Evolutionary conservation across 2,888 invertebrate species (phyloP).

Genomic region (Limenitis camilla): DNA sequence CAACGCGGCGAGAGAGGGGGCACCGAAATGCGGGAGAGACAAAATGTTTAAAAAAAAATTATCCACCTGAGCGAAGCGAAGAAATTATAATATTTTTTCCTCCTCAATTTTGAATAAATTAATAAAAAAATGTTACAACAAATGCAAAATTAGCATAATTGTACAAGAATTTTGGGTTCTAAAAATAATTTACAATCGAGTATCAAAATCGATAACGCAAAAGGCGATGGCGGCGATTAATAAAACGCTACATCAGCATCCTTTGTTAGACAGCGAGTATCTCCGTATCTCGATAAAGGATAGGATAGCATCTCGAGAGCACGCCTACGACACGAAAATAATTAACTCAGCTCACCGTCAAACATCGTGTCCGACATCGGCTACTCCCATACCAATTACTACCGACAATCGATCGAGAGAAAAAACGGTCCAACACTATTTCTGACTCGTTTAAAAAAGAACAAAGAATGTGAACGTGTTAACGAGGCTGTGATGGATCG

Average conservation of each 20-base stretch:
- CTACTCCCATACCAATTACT: conserved; percentile 72
- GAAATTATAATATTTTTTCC: too few species aligned
- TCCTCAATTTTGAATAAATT: not conserved
- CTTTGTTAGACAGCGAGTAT: conserved; percentile 38
- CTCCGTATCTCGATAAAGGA: conserved; percentile 47
- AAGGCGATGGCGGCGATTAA: conserved; percentile 4
- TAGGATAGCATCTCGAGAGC: conserved; percentile 59
- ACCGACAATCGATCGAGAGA: conserved; percentile 57
- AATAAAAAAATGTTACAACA: not conserved
- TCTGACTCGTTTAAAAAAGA: conserved; percentile 44
- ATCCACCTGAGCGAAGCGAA: too few species aligned
- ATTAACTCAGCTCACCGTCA: conserved; percentile 65
- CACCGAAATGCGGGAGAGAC: too few species aligned
- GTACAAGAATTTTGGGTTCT: not conserved
- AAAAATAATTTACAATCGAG: conserved; percentile 5
- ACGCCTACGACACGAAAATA: conserved; percentile 70
- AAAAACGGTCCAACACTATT: conserved; percentile 62
- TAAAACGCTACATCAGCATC: conserved; percentile 34
- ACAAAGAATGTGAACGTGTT: conserved; percentile 51
- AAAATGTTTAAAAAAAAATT: too few species aligned
- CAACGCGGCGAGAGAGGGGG: too few species aligned
- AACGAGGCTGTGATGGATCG: conserved; percentile 70
- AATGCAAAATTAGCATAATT: not conserved
- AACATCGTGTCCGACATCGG: conserved; percentile 69
- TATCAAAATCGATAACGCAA: conserved; percentile 5